Evolutionary conservation across 2,888 invertebrate genomes (phyloP), one percentile per base, ranked within the genome.

Genomic region (Nomada fucata): DNA sequence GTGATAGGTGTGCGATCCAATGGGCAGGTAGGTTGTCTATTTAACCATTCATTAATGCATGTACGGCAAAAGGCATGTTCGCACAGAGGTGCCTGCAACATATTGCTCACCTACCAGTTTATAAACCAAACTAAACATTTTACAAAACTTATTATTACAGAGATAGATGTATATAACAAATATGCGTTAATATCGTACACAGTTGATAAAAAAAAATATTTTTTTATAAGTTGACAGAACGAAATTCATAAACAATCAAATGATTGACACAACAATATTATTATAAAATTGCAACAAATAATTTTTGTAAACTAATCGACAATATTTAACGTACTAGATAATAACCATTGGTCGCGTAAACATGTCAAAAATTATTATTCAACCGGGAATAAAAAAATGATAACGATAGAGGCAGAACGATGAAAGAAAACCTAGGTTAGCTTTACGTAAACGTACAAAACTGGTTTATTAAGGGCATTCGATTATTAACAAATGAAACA

Each of bases 41-140:
- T 97, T 87, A 99, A 96, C 99, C 99, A 99, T 94, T 98, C 98
- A 83, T 97, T 97, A 90, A 99, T 99, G 94, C 99, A 99, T 68
- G 96, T 96, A 90, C 97, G 96, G 94, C 99, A 99, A 94, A 99
- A 99, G 76, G 98, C 98, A 95, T 99, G 99, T 94, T 99, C 99
- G 94, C 99, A 99, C 90, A 96, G 96, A 69, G 98, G 98, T 73
- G 98, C 98, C 98, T 98, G 94, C 65, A 94, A 94, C 88, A 91
- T 82, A 90, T 91, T 89, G 86, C 90, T 92, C 89, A 91, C 90
- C 91, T 92, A 89, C 89, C 88, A 89, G 88, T 91, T 80, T 89
- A 89, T 88, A 91, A 89, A 83, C 87, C 84, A 81, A 76, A 70
- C 76, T 55, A 69, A 73, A 77, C 44, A 75, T 76, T 67, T 67